Evolutionary conservation across 2,888 invertebrate genomes (phyloP).

Genomic region (Meiosimyza decipiens): DNA sequence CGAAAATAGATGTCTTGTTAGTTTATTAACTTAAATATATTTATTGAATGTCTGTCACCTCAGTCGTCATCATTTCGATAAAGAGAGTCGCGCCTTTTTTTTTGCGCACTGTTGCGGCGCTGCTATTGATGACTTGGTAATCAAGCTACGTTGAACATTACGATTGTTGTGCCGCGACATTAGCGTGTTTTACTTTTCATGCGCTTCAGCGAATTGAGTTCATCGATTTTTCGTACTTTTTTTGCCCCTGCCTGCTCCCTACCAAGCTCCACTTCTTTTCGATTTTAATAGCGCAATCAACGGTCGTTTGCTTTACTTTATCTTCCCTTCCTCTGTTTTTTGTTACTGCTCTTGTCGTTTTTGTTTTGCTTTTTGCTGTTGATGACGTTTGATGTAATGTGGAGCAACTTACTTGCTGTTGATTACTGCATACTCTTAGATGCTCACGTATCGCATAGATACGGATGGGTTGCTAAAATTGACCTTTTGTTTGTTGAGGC

Average conservation of each 20-base stretch:
- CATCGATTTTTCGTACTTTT: slow-evolving; percentile 39
- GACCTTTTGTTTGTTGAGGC: no score
- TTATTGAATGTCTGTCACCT: no score
- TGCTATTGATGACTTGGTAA: no score
- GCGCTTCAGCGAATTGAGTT: slow-evolving; percentile 40
- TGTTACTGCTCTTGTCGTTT: not conserved
- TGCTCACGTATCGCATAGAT: no score
- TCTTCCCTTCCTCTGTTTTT: not conserved
- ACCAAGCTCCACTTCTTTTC: not conserved
- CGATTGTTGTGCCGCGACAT: slow-evolving; percentile 24
- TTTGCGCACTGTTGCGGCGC: no score
- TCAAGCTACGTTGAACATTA: not conserved
- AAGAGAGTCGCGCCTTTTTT: no score
- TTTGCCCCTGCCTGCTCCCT: slow-evolving; percentile 2
- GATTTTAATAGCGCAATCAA: slow-evolving; percentile 7
- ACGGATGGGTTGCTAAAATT: no score
- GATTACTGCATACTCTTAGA: no score
- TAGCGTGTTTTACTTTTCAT: slow-evolving; percentile 27
- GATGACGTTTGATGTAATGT: slow-evolving; percentile 4
- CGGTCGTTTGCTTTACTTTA: not conserved
- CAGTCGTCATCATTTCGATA: no score
- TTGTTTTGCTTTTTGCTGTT: not conserved
- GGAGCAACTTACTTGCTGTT: slow-evolving; percentile 1
- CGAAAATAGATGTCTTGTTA: no score
- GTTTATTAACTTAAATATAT: no score